A percentile compares a stretch with the other conserved stretches of the same genome.
Evolutionary conservation across 2,888 invertebrate species (phyloP).

Genomic region (Entomobrya proxima): DNA sequence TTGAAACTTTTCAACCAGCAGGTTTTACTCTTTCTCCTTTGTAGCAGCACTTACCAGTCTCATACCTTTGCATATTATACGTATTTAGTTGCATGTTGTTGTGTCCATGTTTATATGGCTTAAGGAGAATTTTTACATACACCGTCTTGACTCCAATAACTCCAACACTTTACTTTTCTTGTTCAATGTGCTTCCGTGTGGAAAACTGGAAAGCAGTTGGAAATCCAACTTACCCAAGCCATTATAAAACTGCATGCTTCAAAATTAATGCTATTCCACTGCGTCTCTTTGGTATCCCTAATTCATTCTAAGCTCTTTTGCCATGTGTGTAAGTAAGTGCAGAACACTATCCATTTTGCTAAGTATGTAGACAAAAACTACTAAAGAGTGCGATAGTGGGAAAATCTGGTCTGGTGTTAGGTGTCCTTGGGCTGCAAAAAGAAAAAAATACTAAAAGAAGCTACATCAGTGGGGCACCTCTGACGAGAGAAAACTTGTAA

Average conservation of each 20-base stretch:
- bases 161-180: neutral
- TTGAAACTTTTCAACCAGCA: neutral
- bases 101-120: neutral
- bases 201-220: constrained; percentile 5
- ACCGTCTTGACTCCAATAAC: neutral
- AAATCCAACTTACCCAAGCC: neutral
- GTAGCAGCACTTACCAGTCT: neutral
- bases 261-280: neutral
- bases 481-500: neutral
- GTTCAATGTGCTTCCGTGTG: constrained; percentile 25
- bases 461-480: neutral
- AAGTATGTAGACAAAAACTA: no score
- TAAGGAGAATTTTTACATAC: neutral
- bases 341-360: no score
- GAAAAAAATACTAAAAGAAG: neutral
- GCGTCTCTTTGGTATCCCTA: neutral
- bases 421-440: neutral
- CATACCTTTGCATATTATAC: neutral
- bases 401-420: no score
- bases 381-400: no score
- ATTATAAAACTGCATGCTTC: neutral
- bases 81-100: neutral
- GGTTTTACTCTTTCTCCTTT: neutral
- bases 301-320: neutral
- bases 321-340: neutral